Evolutionary conservation across 2,113 vertebrate genomes (phyloP).

Genomic region (Ophthalmolycus amberensis): DNA sequence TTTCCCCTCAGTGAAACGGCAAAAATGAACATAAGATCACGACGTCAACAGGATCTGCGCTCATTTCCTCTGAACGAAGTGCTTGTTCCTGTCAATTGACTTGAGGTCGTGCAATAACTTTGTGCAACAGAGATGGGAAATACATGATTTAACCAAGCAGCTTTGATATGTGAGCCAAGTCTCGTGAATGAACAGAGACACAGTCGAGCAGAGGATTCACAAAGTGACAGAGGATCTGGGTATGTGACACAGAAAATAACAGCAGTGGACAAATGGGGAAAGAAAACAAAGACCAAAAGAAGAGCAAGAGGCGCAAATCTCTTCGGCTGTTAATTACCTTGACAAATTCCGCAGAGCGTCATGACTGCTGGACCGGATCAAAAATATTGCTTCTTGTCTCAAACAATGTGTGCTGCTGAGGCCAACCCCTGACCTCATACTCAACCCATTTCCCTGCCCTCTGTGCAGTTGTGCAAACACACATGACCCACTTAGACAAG

Average conservation of each 20-base stretch:
- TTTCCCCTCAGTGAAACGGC: conserved; percentile 25
- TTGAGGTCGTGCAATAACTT: conserved; percentile 35
- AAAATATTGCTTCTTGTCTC: conserved; percentile 53
- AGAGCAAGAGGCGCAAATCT: conserved; percentile 14
- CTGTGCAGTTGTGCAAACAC: conserved; percentile 58
- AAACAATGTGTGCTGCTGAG: conserved; percentile 57
- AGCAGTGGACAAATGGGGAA: neutral
- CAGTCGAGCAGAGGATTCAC: neutral
- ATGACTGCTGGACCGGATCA: conserved; percentile 51
- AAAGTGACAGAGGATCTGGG: conserved; percentile 14
- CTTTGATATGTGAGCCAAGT: neutral
- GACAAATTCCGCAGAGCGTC: conserved; percentile 55
- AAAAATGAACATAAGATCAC: conserved; percentile 29
- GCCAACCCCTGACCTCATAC: conserved; percentile 42
- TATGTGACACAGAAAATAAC: conserved; percentile 21
- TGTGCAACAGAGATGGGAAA: conserved; percentile 25
- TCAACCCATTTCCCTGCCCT: conserved; percentile 55
- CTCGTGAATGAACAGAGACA: neutral
- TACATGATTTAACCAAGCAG: conserved; percentile 1
- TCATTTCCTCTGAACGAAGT: conserved; percentile 60
- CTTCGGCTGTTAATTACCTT: conserved; percentile 49
- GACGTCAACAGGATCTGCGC: conserved; percentile 71
- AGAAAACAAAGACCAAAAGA: neutral
- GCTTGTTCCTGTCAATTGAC: conserved; percentile 65
- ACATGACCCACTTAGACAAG: conserved; percentile 69